Conservation (phyloP, 35 echinoderm and acorn worm genomes). For the Apostichopus californicus region DNA sequence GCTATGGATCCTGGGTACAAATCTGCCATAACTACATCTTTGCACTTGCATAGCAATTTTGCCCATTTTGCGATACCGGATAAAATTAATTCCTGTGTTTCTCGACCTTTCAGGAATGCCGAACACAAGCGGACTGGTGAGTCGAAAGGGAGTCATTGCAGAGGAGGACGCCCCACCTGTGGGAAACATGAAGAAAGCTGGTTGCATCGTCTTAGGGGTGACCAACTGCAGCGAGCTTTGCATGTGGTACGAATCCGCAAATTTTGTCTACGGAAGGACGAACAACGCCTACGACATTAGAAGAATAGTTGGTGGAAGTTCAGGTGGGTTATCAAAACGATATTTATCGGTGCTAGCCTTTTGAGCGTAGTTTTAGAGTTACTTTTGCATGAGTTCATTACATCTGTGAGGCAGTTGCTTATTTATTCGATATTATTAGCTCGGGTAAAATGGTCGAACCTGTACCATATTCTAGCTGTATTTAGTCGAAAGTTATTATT, state of each 20-base stretch:
- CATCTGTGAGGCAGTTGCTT: too few relatives aligned
- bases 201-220: conserved; percentile 78
- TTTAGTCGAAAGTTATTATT: too few relatives aligned
- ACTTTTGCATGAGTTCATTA: too few relatives aligned
- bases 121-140: conserved; percentile 87
- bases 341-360: too few relatives aligned
- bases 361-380: too few relatives aligned
- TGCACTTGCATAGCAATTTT: too few relatives aligned
- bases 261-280: conserved; percentile 81
- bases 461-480: too few relatives aligned
- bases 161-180: conserved; percentile 72
- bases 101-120: conserved; percentile 62
- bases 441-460: too few relatives aligned
- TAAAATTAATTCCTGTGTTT: not conserved
- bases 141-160: conserved; percentile 56
- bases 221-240: conserved; percentile 92
- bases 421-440: too few relatives aligned
- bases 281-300: conserved; percentile 88
- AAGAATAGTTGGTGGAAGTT: conserved; percentile 94
- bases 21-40: too few relatives aligned
- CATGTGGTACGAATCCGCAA: conserved; percentile 98
- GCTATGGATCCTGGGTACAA: too few relatives aligned
- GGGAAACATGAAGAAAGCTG: conserved; percentile 66
- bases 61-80: too few relatives aligned
- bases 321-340: conserved; percentile 58